These are phyloP conservation scores for Cantharis rustica DNA, from an alignment of 2,888 invertebrate species.

Conservation along the genomic window DNA sequence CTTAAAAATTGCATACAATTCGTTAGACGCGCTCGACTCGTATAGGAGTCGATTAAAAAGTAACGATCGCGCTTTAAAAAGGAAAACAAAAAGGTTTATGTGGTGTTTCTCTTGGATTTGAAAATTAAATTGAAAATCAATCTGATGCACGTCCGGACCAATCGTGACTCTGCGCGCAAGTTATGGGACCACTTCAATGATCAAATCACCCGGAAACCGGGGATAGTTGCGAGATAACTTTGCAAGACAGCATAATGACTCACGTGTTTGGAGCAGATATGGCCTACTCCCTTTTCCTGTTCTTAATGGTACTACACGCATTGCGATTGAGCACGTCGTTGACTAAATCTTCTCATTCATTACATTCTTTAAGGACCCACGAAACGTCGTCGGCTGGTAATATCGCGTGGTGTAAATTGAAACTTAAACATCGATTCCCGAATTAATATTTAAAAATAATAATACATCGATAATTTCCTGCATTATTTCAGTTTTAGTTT, in stretches of 20 bases:
- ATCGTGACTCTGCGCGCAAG: conserved; percentile 46
- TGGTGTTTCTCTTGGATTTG: conserved; percentile 1
- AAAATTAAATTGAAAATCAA: conserved; percentile 52
- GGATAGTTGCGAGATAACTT: conserved; percentile 42
- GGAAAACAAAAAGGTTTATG: background rate
- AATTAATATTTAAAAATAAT: background rate
- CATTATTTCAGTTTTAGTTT: background rate
- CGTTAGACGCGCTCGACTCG: conserved; percentile 1
- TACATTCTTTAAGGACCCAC: conserved; percentile 2
- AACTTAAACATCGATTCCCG: background rate
- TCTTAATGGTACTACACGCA: conserved; percentile 17
- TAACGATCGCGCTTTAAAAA: background rate
- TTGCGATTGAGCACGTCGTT: conserved; percentile 20
- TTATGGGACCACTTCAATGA: conserved; percentile 51
- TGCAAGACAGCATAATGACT: conserved; percentile 30
- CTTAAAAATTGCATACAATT: conserved; percentile 12
- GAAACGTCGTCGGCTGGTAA: background rate
- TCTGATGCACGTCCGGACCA: conserved; percentile 40
- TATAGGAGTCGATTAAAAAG: background rate
- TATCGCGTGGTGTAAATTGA: background rate
- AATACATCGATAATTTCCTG: background rate
- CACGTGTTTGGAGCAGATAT: conserved; percentile 23
- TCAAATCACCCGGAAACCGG: conserved; percentile 51
- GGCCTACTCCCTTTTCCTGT: conserved; percentile 22
- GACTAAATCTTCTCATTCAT: conserved; percentile 17